Base-by-base conservation (phyloP, 2,888 invertebrate genomes). In the Scaptodrosophila latifasciaeformis region DNA sequence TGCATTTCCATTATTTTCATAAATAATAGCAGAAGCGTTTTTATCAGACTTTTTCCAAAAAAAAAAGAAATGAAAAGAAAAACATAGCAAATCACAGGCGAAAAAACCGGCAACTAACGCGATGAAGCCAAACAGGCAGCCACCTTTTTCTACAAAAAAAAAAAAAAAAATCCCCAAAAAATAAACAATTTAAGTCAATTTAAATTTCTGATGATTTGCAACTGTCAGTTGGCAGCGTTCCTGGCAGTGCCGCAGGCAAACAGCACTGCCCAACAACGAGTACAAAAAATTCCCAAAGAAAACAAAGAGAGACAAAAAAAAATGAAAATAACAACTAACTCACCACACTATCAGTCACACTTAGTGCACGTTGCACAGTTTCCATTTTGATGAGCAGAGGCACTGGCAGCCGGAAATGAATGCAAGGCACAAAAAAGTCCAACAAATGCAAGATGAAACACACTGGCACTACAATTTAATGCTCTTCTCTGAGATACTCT, bases 1-100 rank as follows among this genome's bases (percentile, higher is more conserved):
- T 74, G 72, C 72, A 74, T 74, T 72, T 76, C 72, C 72, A 79
- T 79, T 76, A 72, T 74, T 79, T 74, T 76, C 80, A 74, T 74
- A 74, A 74, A 74, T 74, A 74, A 74, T 69, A 63, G 48, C 43
- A 49, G 49, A 4, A 5, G 12, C 21, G n/a, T 12, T 31, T 17
- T 15, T 39, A 18, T n/a, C 13, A 59, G 71, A 79, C 71, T 79
- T 69, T 61, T 58, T 53, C 58, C 37, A 37, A 55, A 24, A 58
- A 49, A 63, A 66, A 68, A n/a, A 43, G 21, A 56, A 68, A n/a
- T 34, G 21, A 56, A 17, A 13, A 37, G 9, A 31, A 37, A 13
- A 37, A 37, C 17, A 7, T 5, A 17, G 17, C 12, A 12, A 35
- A 15, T 7, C 35, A 13, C 35, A 30, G 10, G 5, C 13, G 15